Percentiles rank a stretch among this genome's conserved stretches.
Conservation (phyloP, 2,888 invertebrate genomes). For the Scaeva pyrastri region DNA sequence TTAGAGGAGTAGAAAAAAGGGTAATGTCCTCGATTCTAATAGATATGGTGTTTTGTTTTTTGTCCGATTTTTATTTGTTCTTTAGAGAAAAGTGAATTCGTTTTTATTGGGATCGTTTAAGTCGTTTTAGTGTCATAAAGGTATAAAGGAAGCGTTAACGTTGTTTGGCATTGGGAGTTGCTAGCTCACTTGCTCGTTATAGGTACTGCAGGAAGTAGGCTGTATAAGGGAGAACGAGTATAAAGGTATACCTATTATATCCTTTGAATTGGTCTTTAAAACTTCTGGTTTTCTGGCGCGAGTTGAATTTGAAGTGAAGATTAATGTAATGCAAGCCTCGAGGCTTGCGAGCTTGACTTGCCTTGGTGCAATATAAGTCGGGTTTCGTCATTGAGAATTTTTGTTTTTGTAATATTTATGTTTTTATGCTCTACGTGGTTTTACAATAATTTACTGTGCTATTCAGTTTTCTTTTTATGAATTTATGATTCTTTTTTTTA, state of each 20-base stretch:
- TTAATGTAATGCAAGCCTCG: neutral
- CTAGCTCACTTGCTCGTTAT: neutral
- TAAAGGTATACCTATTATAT: neutral
- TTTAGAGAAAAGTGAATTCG: constrained; percentile 69
- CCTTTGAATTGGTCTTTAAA: constrained; percentile 33
- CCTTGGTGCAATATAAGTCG: neutral
- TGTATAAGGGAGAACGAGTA: constrained; percentile 10
- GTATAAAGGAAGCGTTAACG: constrained; percentile 48
- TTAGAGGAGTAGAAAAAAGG: constrained; percentile 61
- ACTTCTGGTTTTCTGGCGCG: constrained; percentile 32
- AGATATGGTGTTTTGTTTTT: constrained; percentile 35
- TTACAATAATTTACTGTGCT: constrained; percentile 57
- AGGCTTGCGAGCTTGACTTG: constrained; percentile 1
- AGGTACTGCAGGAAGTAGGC: constrained; percentile 63
- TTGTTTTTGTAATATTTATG: constrained; percentile 43
- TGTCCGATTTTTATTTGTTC: constrained; percentile 38
- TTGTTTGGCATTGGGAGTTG: constrained; percentile 65
- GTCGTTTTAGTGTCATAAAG: constrained; percentile 58
- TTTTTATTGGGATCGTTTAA: constrained; percentile 67
- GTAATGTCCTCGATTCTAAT: constrained; percentile 62
- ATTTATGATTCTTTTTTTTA: constrained; percentile 59
- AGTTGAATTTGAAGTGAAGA: neutral
- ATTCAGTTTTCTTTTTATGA: constrained; percentile 67
- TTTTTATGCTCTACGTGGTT: constrained; percentile 74
- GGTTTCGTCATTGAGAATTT: constrained; percentile 12